Conservation (phyloP, 2,888 invertebrate genomes). For the Catocala nupta region DNA sequence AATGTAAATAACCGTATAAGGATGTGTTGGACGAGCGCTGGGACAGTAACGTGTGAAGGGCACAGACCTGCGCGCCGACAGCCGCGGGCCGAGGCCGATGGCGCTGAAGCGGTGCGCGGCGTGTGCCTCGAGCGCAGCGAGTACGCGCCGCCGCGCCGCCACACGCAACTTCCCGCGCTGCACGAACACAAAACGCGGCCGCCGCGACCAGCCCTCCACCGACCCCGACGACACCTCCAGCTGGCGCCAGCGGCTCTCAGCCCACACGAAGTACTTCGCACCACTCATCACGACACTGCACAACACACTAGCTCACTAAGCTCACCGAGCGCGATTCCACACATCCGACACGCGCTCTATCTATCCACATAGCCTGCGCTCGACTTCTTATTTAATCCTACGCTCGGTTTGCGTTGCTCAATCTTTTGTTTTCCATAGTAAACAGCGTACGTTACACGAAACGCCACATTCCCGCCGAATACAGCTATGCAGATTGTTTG, state of each 20-base stretch:
- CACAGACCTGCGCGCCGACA: conserved; percentile 49
- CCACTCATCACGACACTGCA: conserved; percentile 22
- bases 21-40: no score
- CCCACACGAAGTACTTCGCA: conserved; percentile 55
- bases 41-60: not conserved
- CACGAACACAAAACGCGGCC: conserved; percentile 50
- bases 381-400: no score
- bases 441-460: no score
- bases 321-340: no score
- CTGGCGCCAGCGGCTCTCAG: conserved; percentile 61
- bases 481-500: no score
- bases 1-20: not conserved
- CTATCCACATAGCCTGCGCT: no score
- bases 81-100: conserved; percentile 49
- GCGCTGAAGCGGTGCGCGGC: conserved; percentile 40
- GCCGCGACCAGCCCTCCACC: conserved; percentile 54
- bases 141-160: conserved; percentile 47
- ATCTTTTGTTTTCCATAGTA: no score
- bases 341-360: no score
- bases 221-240: conserved; percentile 46
- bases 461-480: no score
- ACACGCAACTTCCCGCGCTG: conserved; percentile 52
- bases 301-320: no score
- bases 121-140: conserved; percentile 58
- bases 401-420: no score